A percentile compares a stretch with the other conserved stretches of the same genome.
Conservation (phyloP, 1,140 invertebrate species). For the Drosophila lini region DNA sequence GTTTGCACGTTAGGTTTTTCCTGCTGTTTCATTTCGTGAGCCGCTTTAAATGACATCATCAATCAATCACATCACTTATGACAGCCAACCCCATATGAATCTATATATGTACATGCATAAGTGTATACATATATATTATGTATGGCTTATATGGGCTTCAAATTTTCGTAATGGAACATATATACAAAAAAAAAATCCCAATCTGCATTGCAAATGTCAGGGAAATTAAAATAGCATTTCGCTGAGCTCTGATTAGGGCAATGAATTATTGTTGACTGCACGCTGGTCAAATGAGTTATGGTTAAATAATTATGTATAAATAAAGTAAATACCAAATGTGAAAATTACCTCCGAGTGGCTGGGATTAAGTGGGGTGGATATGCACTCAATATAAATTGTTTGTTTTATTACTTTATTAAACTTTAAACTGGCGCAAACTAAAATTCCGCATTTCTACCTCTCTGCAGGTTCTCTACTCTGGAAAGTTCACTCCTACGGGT, state of each 20-base stretch:
- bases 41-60: slow-evolving; percentile 75
- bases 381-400: slow-evolving; percentile 28
- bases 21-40: slow-evolving; percentile 44
- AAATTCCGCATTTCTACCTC: background rate
- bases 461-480: background rate
- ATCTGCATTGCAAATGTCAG: slow-evolving; percentile 47
- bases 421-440: slow-evolving; percentile 27
- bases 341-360: slow-evolving; percentile 23
- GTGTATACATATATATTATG: slow-evolving; percentile 1
- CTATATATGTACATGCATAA: slow-evolving; percentile 14
- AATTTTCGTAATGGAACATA: slow-evolving; percentile 12
- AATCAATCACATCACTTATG: slow-evolving; percentile 70
- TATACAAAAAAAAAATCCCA: background rate
- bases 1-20: slow-evolving; percentile 45
- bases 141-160: background rate
- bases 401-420: slow-evolving; percentile 35
- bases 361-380: slow-evolving; percentile 7
- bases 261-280: slow-evolving; percentile 41
- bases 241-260: slow-evolving; percentile 62
- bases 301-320: slow-evolving; percentile 47
- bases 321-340: slow-evolving; percentile 15
- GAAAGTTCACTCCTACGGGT: slow-evolving; percentile 43
- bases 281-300: slow-evolving; percentile 42
- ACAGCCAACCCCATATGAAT: slow-evolving; percentile 29
- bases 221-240: slow-evolving; percentile 67